phyloP scores from a whole-genome alignment of 2,888 invertebrate genomes.

The Julus scanicus region DNA sequence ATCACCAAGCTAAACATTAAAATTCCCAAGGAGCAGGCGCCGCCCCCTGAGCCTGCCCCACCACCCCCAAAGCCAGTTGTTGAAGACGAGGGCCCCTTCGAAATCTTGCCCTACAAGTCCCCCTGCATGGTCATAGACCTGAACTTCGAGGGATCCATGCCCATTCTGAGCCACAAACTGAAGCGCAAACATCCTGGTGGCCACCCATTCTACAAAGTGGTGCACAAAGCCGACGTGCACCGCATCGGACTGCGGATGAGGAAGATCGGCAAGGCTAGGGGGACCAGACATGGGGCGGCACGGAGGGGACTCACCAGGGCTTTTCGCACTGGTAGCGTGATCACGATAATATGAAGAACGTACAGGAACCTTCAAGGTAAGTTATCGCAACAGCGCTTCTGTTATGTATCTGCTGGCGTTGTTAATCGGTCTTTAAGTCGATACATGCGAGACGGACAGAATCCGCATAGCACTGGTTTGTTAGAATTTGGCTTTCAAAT shows the following conservation, averaged over 20 bases:
- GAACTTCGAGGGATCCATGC: constrained; percentile 58
- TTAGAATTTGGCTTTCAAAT: too few relatives aligned
- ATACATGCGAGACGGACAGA: too few relatives aligned
- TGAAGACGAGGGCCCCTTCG: constrained; percentile 41
- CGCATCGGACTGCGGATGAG: constrained; percentile 52
- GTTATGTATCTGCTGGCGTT: too few relatives aligned
- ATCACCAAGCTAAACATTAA: constrained; percentile 57
- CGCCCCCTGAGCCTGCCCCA: constrained; percentile 17
- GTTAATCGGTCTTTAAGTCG: too few relatives aligned
- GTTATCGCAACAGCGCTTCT: neutral
- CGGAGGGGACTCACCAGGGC: neutral
- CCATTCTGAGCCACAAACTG: constrained; percentile 54
- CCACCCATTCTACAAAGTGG: constrained; percentile 38
- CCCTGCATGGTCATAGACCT: constrained; percentile 55
- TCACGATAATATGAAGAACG: neutral
- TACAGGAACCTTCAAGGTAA: neutral
- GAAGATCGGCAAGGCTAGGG: constrained; percentile 46
- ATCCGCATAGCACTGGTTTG: too few relatives aligned
- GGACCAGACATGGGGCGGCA: neutral
- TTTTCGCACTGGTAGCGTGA: neutral
- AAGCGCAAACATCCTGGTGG: constrained; percentile 53
- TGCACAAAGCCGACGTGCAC: constrained; percentile 37
- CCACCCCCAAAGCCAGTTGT: neutral
- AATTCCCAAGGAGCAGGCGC: constrained; percentile 57
- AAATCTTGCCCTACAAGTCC: constrained; percentile 43